Evolutionary conservation across 2,888 invertebrate species (phyloP).

Genomic region (Noctua pronuba): DNA sequence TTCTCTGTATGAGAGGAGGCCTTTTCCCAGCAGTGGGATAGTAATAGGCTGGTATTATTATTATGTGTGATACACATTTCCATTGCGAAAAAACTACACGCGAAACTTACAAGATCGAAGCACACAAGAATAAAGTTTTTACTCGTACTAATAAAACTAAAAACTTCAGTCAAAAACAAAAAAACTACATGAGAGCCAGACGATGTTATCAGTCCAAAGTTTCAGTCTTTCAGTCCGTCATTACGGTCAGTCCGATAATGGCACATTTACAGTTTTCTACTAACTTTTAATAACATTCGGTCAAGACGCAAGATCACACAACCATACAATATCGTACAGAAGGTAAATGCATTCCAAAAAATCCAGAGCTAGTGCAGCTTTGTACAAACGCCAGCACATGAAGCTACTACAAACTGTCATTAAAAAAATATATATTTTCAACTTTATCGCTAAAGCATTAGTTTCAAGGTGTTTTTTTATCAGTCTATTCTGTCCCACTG

Average conservation of each 20-base stretch:
- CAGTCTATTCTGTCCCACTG: no score
- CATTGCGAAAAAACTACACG: neutral
- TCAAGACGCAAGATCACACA: neutral
- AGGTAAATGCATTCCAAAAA: constrained; percentile 1
- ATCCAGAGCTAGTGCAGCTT: no score
- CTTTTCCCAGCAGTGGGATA: no score
- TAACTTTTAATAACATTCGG: constrained; percentile 50
- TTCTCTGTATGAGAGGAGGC: no score
- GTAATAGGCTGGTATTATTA: no score
- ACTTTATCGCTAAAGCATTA: no score
- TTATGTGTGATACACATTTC: neutral
- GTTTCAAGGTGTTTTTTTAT: no score
- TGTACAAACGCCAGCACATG: no score
- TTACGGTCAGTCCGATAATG: constrained; percentile 23
- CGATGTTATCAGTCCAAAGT: constrained; percentile 43
- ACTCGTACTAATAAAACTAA: constrained; percentile 1
- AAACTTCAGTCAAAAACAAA: constrained; percentile 37
- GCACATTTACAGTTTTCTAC: constrained; percentile 41
- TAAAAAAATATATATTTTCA: no score
- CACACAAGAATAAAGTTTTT: constrained; percentile 2
- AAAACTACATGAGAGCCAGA: constrained; percentile 16
- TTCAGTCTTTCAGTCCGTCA: constrained; percentile 23
- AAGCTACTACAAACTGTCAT: no score
- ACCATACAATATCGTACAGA: constrained; percentile 1
- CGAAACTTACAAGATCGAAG: neutral